Evolutionary conservation across 2,113 vertebrate genomes (phyloP).

Genomic region (Percina caprodes): DNA sequence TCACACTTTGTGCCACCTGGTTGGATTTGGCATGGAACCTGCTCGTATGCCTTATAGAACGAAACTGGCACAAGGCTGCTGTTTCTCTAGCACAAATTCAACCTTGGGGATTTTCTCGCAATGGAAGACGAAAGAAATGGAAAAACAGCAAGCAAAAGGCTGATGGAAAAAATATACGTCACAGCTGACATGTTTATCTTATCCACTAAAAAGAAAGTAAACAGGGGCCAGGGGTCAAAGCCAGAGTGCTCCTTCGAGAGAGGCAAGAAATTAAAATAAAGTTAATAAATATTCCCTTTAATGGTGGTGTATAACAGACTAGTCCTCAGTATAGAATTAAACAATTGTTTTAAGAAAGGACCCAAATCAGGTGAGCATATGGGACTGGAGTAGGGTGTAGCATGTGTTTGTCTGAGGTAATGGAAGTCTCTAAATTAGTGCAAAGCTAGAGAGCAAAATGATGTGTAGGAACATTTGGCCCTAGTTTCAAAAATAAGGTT

Average conservation of each 20-base stretch:
- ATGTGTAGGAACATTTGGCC: neutral
- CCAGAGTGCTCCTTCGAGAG: slow-evolving; percentile 5
- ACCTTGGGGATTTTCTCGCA: slow-evolving; percentile 28
- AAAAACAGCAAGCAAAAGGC: slow-evolving; percentile 38
- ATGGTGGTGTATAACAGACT: slow-evolving; percentile 14
- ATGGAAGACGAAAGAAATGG: slow-evolving; percentile 12
- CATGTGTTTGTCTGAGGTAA: slow-evolving; percentile 21
- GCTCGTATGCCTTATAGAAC: slow-evolving; percentile 45
- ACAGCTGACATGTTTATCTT: slow-evolving; percentile 52
- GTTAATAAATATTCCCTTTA: slow-evolving; percentile 34
- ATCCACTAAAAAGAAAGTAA: slow-evolving; percentile 39
- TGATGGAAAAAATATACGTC: slow-evolving; percentile 45
- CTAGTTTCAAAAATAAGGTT: neutral
- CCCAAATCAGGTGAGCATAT: neutral
- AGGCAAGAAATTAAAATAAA: slow-evolving; percentile 27
- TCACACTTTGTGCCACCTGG: slow-evolving; percentile 66
- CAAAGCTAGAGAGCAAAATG: neutral
- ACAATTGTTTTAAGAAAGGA: neutral
- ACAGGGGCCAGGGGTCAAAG: slow-evolving; percentile 53
- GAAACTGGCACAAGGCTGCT: slow-evolving; percentile 37
- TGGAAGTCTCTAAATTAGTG: slow-evolving; percentile 2
- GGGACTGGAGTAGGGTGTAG: neutral
- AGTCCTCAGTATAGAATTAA: neutral
- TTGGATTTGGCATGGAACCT: slow-evolving; percentile 61
- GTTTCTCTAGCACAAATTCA: slow-evolving; percentile 28